phyloP scores from a whole-genome alignment of 1,140 invertebrate genomes.

The Hestina assimilis region DNA sequence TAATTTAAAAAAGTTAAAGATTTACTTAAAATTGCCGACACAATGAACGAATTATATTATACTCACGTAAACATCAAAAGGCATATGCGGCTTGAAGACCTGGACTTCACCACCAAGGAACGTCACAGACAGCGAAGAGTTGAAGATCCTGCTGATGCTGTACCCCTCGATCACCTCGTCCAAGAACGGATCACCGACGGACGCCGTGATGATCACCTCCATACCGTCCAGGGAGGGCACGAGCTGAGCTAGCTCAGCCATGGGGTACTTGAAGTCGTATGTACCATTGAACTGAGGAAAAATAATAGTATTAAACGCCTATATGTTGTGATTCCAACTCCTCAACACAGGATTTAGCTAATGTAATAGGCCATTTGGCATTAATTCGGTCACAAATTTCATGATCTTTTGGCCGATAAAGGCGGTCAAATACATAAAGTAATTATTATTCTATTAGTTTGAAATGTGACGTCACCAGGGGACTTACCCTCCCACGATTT shows the following conservation, averaged over 20 bases:
- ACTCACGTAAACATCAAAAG: constrained; percentile 88
- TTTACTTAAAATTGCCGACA: no score
- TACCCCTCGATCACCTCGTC: constrained; percentile 92
- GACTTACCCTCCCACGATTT: no score
- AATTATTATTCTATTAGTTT: no score
- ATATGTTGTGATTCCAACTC: no score
- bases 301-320: no score
- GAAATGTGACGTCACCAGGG: no score
- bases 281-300: constrained; percentile 89
- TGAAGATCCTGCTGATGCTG: constrained; percentile 91
- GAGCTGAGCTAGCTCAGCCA: constrained; percentile 86
- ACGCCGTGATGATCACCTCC: constrained; percentile 92
- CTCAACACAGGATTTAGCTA: no score
- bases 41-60: neutral
- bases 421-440: no score
- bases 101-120: constrained; percentile 94
- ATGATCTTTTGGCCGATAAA: no score
- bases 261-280: constrained; percentile 90
- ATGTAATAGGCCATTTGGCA: no score
- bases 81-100: constrained; percentile 96
- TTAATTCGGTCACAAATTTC: no score
- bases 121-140: constrained; percentile 87
- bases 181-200: constrained; percentile 93
- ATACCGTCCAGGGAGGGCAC: constrained; percentile 85
- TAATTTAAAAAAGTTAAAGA: no score